Conservation (phyloP, 2,113 vertebrate species). For the Apodemus sylvaticus region DNA sequence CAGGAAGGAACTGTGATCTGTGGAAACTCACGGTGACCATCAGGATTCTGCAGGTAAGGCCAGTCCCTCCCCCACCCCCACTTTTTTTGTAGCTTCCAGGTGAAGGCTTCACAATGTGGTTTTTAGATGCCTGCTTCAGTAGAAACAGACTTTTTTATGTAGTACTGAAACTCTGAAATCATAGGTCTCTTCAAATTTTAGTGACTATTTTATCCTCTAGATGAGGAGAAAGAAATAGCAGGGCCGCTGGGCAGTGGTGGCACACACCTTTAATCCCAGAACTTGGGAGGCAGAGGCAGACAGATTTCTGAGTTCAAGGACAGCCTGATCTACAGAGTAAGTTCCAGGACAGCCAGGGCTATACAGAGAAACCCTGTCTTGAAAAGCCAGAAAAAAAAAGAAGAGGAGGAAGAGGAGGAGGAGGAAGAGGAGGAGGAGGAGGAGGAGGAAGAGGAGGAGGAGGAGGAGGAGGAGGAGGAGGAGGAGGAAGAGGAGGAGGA, state of each 20-base stretch:
- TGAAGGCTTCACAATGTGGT: not conserved
- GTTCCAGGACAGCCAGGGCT: too few species aligned
- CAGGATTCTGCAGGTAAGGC: not conserved
- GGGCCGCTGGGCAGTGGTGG: not conserved
- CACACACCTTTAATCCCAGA: too few species aligned
- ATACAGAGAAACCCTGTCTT: too few species aligned
- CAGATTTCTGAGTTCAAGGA: too few species aligned
- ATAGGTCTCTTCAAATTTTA: slow-evolving; percentile 24
- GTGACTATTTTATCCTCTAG: slow-evolving; percentile 32
- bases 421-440: too few species aligned
- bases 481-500: too few species aligned
- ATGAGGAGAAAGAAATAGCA: slow-evolving; percentile 4
- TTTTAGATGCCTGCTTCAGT: slow-evolving; percentile 42
- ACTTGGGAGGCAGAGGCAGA: too few species aligned
- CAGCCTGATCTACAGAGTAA: too few species aligned
- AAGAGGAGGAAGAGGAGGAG: too few species aligned
- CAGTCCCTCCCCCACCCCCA: not conserved
- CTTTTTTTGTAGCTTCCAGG: not conserved
- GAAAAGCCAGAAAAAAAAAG: too few species aligned
- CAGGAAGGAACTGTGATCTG: not conserved
- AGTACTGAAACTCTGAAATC: not conserved
- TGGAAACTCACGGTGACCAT: not conserved
- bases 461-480: too few species aligned
- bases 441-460: too few species aligned
- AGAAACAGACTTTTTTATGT: slow-evolving; percentile 24